Conservation (phyloP, 2,113 vertebrate genomes). For the Pimephales promelas region DNA sequence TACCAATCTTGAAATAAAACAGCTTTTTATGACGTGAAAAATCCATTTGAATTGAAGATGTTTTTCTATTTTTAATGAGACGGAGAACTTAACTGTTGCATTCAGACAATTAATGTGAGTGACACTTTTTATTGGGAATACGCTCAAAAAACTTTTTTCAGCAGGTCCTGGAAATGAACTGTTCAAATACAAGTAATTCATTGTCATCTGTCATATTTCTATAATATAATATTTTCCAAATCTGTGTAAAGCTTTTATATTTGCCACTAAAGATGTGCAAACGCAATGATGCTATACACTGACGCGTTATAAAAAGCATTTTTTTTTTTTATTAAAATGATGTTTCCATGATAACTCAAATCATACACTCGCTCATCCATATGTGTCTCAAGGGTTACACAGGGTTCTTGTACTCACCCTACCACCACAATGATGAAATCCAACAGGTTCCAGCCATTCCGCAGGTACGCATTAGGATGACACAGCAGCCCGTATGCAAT, state of each 20-base stretch:
- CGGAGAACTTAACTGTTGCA: not conserved
- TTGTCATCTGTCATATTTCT: too few relatives aligned
- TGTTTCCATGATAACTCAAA: not conserved
- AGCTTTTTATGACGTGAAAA: too few relatives aligned
- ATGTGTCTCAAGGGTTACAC: not conserved
- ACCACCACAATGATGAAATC: slow-evolving; percentile 99
- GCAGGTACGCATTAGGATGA: slow-evolving; percentile 98
- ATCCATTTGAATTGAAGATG: too few relatives aligned
- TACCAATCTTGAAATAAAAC: not conserved
- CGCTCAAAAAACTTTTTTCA: not conserved
- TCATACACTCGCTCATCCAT: not conserved
- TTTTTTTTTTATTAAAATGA: not conserved
- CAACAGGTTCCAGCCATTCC: slow-evolving; percentile 99
- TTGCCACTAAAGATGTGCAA: not conserved
- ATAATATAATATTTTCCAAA: too few relatives aligned
- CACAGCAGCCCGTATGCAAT: slow-evolving; percentile 98
- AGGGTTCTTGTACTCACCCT: slow-evolving; percentile 82
- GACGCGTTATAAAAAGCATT: not conserved
- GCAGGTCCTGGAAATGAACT: not conserved
- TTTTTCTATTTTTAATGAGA: not conserved
- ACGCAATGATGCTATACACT: not conserved
- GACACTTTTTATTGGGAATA: too few relatives aligned
- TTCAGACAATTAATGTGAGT: not conserved
- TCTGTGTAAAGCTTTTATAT: too few relatives aligned
- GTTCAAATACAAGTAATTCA: not conserved